Conservation (phyloP, 2,113 vertebrate species). For the Scomber colias region DNA sequence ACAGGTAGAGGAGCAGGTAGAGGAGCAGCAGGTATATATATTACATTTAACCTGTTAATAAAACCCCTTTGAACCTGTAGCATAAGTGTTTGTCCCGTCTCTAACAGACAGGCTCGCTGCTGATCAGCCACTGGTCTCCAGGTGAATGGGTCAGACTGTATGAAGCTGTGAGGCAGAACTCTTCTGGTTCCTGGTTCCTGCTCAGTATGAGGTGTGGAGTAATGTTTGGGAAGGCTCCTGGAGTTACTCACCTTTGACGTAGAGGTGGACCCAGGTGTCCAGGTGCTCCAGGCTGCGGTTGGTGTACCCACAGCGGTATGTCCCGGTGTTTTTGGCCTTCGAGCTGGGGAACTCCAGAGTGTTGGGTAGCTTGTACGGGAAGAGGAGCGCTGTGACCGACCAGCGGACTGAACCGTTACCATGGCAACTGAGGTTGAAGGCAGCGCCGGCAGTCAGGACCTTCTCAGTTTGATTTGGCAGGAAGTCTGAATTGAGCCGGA, state of each 20-base stretch:
- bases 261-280: conserved; percentile 76
- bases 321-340: conserved; percentile 68
- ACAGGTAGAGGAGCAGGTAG: too few relatives aligned
- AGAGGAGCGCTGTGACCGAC: conserved; percentile 37
- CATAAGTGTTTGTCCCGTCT: too few relatives aligned
- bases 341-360: background rate
- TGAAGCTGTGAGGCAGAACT: too few relatives aligned
- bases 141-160: too few relatives aligned
- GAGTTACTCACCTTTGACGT: conserved; percentile 69
- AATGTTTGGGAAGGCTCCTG: too few relatives aligned
- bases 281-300: conserved; percentile 47
- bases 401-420: conserved; percentile 40
- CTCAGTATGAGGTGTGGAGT: too few relatives aligned
- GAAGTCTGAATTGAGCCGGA: conserved; percentile 60
- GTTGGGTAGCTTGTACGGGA: fast-evolving
- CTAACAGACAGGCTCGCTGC: too few relatives aligned
- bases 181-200: too few relatives aligned
- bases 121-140: too few relatives aligned
- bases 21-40: too few relatives aligned
- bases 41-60: too few relatives aligned
- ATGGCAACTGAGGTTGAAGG: conserved; percentile 70
- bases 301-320: conserved; percentile 71
- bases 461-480: conserved; percentile 45
- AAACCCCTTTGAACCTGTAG: too few relatives aligned
- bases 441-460: conserved; percentile 5